Evolutionary conservation across 2,888 invertebrate species (phyloP).

Genomic region (Oeneis ivallda): DNA sequence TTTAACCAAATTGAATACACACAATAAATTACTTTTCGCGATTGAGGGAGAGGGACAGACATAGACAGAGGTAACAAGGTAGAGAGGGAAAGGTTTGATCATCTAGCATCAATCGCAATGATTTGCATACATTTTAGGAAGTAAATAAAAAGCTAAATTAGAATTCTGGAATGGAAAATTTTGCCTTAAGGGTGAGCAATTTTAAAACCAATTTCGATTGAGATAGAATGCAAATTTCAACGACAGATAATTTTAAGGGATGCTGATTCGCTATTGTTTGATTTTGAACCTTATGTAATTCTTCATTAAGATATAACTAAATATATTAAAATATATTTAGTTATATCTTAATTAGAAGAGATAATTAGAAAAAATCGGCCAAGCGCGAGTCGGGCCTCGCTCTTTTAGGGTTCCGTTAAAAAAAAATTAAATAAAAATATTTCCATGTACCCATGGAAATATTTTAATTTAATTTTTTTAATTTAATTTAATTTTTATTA

Average conservation of each 20-base stretch:
- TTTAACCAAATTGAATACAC: conserved; percentile 61
- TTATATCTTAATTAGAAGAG: no score
- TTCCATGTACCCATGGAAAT: no score
- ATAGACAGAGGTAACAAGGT: conserved; percentile 34
- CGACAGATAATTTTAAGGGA: neutral
- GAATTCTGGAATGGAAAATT: conserved; percentile 40
- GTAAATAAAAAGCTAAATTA: conserved; percentile 61
- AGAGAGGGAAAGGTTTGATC: conserved; percentile 52
- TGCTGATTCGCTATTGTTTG: neutral
- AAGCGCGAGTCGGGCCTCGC: no score
- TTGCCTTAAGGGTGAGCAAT: conserved; percentile 31
- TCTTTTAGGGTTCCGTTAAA: no score
- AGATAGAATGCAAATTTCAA: conserved; percentile 1
- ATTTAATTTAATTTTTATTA: no score
- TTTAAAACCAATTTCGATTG: conserved; percentile 35
- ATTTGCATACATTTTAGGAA: conserved; percentile 61
- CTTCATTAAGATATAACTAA: no score
- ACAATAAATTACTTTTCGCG: conserved; percentile 57
- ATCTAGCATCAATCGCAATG: conserved; percentile 58
- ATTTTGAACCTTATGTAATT: no score
- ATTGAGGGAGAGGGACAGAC: conserved; percentile 42
- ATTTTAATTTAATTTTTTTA: no score
- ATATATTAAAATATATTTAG: no score
- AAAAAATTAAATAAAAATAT: no score
- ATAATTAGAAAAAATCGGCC: no score